phyloP scores from a whole-genome alignment of 2,797 vertebrate genomes.

The Lepilemur septentrionalis region DNA sequence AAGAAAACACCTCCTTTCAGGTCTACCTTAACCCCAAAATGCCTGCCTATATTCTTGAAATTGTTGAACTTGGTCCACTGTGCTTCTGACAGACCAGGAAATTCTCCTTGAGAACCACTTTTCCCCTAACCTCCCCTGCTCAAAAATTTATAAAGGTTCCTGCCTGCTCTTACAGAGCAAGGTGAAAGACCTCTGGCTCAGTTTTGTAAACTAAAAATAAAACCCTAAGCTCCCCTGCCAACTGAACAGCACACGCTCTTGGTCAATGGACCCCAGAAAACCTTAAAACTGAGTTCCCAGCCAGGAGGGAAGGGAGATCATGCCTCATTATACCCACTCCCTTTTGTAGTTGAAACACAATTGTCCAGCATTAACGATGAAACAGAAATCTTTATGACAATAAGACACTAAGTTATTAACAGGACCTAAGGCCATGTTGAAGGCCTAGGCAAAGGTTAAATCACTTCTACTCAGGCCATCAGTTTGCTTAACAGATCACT shows the following conservation, averaged over 20 bases:
- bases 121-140: not conserved
- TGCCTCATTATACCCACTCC: not conserved
- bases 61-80: not conserved
- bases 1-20: not conserved
- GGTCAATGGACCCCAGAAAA: not conserved
- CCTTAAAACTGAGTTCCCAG: not conserved
- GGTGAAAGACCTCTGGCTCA: not conserved
- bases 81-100: not conserved
- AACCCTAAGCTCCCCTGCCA: not conserved
- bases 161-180: not conserved
- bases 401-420: not conserved
- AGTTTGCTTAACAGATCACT: not conserved
- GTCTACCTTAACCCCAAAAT: not conserved
- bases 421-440: not conserved
- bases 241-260: not conserved
- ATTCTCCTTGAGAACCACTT: not conserved
- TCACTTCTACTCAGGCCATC: not conserved
- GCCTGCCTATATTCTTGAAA: not conserved
- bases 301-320: not conserved
- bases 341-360: not conserved
- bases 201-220: not conserved
- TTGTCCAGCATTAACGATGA: not conserved
- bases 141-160: not conserved
- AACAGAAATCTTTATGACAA: not conserved
- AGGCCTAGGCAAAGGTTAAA: not conserved